Base-by-base conservation (phyloP, 2,888 invertebrate species). In the Blastobasis adustella region DNA sequence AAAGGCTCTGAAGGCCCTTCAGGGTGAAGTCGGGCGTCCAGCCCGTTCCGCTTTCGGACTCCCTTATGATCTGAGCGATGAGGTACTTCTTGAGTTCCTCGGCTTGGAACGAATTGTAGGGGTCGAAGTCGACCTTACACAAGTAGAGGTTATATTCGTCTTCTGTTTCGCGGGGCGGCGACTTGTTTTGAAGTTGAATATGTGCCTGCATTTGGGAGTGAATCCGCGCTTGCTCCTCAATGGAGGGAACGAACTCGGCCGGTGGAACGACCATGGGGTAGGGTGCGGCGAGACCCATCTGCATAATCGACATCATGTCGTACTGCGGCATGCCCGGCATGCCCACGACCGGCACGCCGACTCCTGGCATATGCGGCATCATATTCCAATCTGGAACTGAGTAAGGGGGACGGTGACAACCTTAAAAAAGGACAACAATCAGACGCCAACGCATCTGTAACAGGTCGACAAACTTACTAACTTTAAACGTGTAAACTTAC, bases 121-220 rank as follows among this genome's bases (percentile, higher is more conserved):
- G 66, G 50, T 78, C 73, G 60, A 82, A 82, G 62, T 85, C 76
- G 50, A 82, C 82, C 58, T 81, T 82, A 61, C 84, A 85, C 46
- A 88, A 64, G 54, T 77, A 85, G 37, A 85, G 63, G 49, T 66
- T 70, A 37, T 47, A 41, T 5, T 23, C 44, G 0, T 46, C 46
- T n/a, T 23, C 5, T 9, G 5, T 9, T 6, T 44, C 23, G 23
- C 23, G 23, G 23, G 23, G 23, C 23, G 23, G 23, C 23, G 23
- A 23, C 23, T 23, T 10, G 49, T 10, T 1, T 8, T n/a, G 10
- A 10, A 10, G 49, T 39, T 43, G 37, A 37, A 43, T 9, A 4
- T 10, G 8, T 10, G 5, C 37, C 39, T 47, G 10, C 8, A 45
- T 4, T 36, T 42, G 23, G 41, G 54, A 46, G 40, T 50, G 41